Percentiles rank a stretch among this genome's conserved stretches.
Conservation (phyloP, 2,113 vertebrate species). For the Rafetus swinhoei region DNA sequence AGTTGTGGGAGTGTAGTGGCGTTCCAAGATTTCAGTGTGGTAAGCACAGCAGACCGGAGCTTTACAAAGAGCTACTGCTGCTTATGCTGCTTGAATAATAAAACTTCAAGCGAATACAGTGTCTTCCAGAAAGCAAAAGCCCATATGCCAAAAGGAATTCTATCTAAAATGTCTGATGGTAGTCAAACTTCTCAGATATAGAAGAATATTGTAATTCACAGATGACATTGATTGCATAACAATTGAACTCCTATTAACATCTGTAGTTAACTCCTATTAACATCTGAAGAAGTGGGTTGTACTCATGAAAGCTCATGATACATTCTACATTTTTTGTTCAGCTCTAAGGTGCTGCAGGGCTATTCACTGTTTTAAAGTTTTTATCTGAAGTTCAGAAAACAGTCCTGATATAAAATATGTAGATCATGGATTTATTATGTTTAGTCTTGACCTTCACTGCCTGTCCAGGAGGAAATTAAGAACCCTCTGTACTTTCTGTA, state of each 20-base stretch:
- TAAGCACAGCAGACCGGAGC: background rate
- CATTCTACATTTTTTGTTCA: too few relatives aligned
- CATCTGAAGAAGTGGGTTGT: too few relatives aligned
- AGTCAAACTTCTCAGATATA: rapidly evolving
- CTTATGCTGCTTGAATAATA: background rate
- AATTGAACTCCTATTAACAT: background rate
- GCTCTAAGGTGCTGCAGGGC: too few relatives aligned
- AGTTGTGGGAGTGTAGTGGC: background rate
- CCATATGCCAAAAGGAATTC: background rate
- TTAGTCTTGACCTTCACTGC: background rate
- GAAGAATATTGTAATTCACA: background rate
- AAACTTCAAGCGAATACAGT: background rate
- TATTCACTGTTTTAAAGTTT: too few relatives aligned
- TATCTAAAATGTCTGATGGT: background rate
- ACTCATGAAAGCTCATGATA: too few relatives aligned
- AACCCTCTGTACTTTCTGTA: background rate
- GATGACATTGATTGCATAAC: background rate
- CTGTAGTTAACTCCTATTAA: background rate
- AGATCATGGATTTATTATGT: background rate
- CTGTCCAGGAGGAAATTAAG: background rate
- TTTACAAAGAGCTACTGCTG: background rate
- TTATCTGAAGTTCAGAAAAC: background rate
- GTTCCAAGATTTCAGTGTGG: background rate
- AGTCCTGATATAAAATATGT: background rate
- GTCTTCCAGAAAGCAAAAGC: background rate